Percentiles rank a stretch among this genome's conserved stretches.
These are phyloP conservation scores for Corbicula japonica DNA, from an alignment of 2,888 invertebrate species.

Conservation along the genomic window DNA sequence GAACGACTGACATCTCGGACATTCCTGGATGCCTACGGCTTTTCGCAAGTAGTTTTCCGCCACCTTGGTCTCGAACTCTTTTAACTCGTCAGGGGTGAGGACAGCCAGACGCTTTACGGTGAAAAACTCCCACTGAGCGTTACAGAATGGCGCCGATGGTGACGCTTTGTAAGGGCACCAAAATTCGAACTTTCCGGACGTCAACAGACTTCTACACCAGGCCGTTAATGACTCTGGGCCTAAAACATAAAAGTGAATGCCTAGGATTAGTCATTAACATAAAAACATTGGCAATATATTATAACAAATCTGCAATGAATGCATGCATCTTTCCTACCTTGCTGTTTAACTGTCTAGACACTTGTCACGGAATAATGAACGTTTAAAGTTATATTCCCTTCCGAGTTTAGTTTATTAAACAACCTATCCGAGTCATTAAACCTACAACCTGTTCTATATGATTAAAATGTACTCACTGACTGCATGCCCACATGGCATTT, in stretches of 20 bases:
- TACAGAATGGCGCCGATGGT: constrained; percentile 48
- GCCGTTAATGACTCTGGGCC: constrained; percentile 71
- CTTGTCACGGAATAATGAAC: too few relatives aligned
- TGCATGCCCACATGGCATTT: constrained; percentile 73
- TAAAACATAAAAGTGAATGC: constrained; percentile 23
- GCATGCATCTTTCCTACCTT: too few relatives aligned
- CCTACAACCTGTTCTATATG: not conserved
- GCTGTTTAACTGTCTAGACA: too few relatives aligned
- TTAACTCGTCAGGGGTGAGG: constrained; percentile 59
- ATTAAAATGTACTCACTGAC: too few relatives aligned
- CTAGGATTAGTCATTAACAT: too few relatives aligned
- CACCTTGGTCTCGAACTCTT: constrained; percentile 67
- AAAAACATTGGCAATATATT: too few relatives aligned
- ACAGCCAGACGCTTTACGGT: constrained; percentile 64
- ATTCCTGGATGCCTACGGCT: constrained; percentile 64
- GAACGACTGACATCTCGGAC: constrained; percentile 61
- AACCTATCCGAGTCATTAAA: not conserved
- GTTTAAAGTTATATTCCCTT: too few relatives aligned
- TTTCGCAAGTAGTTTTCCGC: constrained; percentile 64
- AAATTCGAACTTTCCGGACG: constrained; percentile 61
- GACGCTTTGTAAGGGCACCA: constrained; percentile 61
- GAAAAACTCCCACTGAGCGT: constrained; percentile 63
- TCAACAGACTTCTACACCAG: constrained; percentile 63
- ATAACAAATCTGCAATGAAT: too few relatives aligned
- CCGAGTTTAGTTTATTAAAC: too few relatives aligned